Evolutionary conservation across 2,113 vertebrate species (phyloP).

Genomic region (Dipodomys spectabilis): DNA sequence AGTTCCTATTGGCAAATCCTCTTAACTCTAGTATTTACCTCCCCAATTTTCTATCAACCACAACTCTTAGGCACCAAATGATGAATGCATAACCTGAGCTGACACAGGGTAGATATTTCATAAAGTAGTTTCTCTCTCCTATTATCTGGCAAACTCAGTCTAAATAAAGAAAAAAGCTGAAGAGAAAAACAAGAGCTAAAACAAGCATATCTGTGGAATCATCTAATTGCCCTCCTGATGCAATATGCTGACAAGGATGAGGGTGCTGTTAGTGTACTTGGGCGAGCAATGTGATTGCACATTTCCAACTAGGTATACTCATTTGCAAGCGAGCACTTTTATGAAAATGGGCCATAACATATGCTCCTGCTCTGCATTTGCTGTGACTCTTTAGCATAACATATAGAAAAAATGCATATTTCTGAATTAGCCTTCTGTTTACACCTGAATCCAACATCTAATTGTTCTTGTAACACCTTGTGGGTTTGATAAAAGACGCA

Average conservation of each 20-base stretch:
- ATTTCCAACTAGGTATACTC: background rate
- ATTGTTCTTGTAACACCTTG: constrained; percentile 48
- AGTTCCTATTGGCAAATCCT: background rate
- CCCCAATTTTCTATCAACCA: background rate
- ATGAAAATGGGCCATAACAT: constrained; percentile 57
- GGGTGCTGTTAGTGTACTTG: background rate
- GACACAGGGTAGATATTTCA: background rate
- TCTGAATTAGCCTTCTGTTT: constrained; percentile 72
- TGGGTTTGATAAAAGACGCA: constrained; percentile 36
- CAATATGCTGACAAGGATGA: background rate
- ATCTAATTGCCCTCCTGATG: background rate
- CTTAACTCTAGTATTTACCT: background rate
- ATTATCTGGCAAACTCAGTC: background rate
- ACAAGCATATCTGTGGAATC: background rate
- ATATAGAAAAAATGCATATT: constrained; percentile 34
- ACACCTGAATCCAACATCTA: constrained; percentile 54
- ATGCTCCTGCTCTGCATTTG: constrained; percentile 55
- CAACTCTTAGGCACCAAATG: background rate
- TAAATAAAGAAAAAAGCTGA: constrained; percentile 11
- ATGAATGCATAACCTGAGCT: background rate
- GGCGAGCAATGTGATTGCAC: background rate
- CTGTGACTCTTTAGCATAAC: background rate
- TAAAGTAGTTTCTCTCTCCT: background rate
- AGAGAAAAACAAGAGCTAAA: constrained; percentile 6
- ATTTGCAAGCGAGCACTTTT: constrained; percentile 55